Base-by-base conservation (phyloP, 2,797 vertebrate genomes). In the Hapalemur alaotrensis region DNA sequence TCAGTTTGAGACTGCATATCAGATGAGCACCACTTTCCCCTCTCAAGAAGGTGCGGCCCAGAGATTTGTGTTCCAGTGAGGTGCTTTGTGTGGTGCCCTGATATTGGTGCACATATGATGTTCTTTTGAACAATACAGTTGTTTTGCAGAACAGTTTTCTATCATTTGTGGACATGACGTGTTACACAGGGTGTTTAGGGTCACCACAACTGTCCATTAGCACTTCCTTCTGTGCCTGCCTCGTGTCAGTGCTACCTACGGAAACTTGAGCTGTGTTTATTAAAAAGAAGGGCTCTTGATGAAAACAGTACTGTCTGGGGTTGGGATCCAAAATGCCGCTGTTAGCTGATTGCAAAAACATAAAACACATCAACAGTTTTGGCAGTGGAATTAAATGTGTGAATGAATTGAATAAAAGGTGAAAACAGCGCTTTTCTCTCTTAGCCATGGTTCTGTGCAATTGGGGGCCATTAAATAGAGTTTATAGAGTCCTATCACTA, bases 351-450 rank as follows among this genome's bases (percentile, higher is more conserved):
- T 96, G 83, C 61, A 76, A 93, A 97, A 97, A 92, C 89, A 92
- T 96, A 95, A 96, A 97, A 97, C 89, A 80, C 65, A 46, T 90
- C 94, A 98, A 93, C 91, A 96, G 67, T 82, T 93, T 32, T 80
- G 96, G 80, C 83, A 93, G 7, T 54, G 81, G 92, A 95, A 90
- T 95, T 98, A 97, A 98, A 96, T 32, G 23, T 98, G 0, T 90
- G 97, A 97, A 87, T 97, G 95, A 97, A 79, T 91, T 23, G 0
- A 43, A 50, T 96, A 96, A 95, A 93, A 98, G 96, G 80, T 89
- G 35, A 67, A 93, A 38, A 22, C 52, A 96, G 2, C 0, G 0
- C 78, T 95, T 87, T 97, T 18, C 78, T 79, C 46, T 95, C 63
- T 88, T 76, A 81, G 88, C 80, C 92, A 48, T 1, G 2, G 76